Percentiles rank a stretch among this genome's conserved stretches.
phyloP scores from a whole-genome alignment of 1,140 invertebrate species.

The Drosophila equinoxialis region DNA sequence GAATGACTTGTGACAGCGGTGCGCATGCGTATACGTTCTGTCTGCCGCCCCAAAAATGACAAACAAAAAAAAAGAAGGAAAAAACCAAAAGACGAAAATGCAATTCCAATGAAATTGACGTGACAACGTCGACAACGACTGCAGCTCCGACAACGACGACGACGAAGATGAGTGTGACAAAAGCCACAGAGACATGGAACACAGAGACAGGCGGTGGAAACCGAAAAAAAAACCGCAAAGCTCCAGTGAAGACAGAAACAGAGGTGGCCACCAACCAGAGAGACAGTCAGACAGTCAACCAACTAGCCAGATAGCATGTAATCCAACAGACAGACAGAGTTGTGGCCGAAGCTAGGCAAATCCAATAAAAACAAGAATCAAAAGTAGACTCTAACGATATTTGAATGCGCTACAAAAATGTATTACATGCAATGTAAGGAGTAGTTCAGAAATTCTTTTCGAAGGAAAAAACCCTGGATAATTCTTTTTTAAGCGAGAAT shows the following conservation, averaged over 20 bases:
- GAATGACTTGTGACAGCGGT: conserved; percentile 29
- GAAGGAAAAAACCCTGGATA: too few relatives aligned
- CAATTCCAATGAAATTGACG: conserved; percentile 75
- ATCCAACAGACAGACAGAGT: conserved; percentile 21
- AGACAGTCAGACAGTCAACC: not conserved
- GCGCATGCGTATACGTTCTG: conserved; percentile 63
- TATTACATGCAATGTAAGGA: too few relatives aligned
- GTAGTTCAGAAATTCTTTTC: too few relatives aligned
- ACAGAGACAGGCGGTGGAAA: conserved; percentile 7
- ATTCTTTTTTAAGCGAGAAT: too few relatives aligned
- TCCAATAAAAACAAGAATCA: conserved; percentile 46
- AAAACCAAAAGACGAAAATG: conserved; percentile 45
- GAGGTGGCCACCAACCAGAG: conserved; percentile 11
- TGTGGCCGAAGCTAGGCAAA: conserved; percentile 42
- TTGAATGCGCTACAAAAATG: not conserved
- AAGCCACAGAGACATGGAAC: conserved; percentile 61
- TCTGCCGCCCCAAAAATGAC: conserved; percentile 28
- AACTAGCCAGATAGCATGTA: conserved; percentile 7
- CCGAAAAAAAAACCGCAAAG: conserved; percentile 53
- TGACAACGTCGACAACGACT: conserved; percentile 56
- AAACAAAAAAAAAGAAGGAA: not conserved
- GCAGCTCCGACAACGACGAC: not conserved
- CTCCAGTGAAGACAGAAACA: conserved; percentile 23
- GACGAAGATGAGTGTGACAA: conserved; percentile 76
- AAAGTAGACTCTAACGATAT: not conserved